These are phyloP conservation scores for Labeo catla DNA, from an alignment of 2,113 vertebrate species.

Conservation along the genomic window DNA sequence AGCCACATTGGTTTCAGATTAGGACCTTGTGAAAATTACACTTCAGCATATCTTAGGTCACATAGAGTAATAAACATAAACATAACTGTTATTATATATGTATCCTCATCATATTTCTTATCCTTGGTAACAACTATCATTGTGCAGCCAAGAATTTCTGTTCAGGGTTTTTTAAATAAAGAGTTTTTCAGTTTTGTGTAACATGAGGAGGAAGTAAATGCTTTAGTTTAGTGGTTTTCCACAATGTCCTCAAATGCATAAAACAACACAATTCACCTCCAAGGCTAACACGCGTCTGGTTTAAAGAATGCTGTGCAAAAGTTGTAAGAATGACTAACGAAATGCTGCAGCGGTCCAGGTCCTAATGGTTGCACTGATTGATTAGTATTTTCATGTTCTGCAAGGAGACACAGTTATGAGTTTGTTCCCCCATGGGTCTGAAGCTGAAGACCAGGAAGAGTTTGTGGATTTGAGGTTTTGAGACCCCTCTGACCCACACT, in stretches of 20 bases:
- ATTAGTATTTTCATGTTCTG: constrained; percentile 67
- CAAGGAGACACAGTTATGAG: constrained; percentile 63
- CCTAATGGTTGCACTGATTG: constrained; percentile 67
- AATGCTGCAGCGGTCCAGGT: constrained; percentile 49
- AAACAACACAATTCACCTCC: constrained; percentile 54
- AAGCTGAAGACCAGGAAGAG: constrained; percentile 59
- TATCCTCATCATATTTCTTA: background rate
- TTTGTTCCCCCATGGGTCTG: constrained; percentile 62
- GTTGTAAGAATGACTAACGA: constrained; percentile 52
- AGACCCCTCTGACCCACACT: constrained; percentile 71
- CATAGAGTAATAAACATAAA: background rate
- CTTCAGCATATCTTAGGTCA: background rate
- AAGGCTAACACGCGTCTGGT: constrained; percentile 52
- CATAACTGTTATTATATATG: background rate
- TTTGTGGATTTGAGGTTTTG: constrained; percentile 71
- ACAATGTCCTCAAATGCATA: constrained; percentile 1
- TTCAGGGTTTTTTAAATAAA: constrained; percentile 38
- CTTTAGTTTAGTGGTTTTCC: constrained; percentile 41
- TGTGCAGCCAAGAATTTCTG: background rate
- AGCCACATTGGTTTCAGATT: background rate
- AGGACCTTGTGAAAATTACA: background rate
- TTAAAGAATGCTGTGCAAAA: constrained; percentile 57
- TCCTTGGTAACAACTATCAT: constrained; percentile 1
- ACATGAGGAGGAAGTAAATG: constrained; percentile 47
- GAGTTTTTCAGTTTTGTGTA: constrained; percentile 12